Percentiles rank a stretch among this genome's conserved stretches.
phyloP scores from a whole-genome alignment of 2,113 vertebrate genomes.

The Triplophysa dalaica region DNA sequence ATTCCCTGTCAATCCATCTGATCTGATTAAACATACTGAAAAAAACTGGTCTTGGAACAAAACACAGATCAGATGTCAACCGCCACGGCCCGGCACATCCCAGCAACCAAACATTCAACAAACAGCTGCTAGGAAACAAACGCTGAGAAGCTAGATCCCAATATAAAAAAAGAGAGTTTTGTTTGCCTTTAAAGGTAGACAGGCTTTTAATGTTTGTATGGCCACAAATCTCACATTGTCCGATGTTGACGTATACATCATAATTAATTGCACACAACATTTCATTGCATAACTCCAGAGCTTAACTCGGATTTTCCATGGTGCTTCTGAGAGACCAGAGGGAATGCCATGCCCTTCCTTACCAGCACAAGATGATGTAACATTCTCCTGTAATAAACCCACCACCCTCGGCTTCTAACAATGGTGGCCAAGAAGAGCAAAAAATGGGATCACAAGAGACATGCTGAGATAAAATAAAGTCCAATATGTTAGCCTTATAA shows the following conservation, averaged over 20 bases:
- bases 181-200: no score
- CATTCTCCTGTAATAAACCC: background rate
- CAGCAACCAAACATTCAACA: conserved; percentile 1
- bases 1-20: conserved; percentile 37
- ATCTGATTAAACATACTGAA: conserved; percentile 47
- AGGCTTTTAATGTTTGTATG: no score
- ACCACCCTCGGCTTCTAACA: conserved; percentile 6
- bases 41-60: conserved; percentile 9
- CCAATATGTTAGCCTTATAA: conserved; percentile 37
- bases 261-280: conserved; percentile 6
- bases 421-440: conserved; percentile 1
- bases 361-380: conserved; percentile 8
- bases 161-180: background rate
- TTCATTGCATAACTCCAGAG: conserved; percentile 5
- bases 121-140: conserved; percentile 5
- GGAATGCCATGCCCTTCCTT: conserved; percentile 16
- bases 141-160: background rate
- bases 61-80: conserved; percentile 26
- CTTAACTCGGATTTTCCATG: conserved; percentile 42
- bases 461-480: conserved; percentile 50
- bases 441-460: conserved; percentile 47
- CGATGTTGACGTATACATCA: background rate
- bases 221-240: no score
- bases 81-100: background rate
- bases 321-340: conserved; percentile 14